Evolutionary conservation across 2,888 invertebrate species (phyloP), one percentile per base, ranked within the genome.

Genomic region (Thelaira solivaga): DNA sequence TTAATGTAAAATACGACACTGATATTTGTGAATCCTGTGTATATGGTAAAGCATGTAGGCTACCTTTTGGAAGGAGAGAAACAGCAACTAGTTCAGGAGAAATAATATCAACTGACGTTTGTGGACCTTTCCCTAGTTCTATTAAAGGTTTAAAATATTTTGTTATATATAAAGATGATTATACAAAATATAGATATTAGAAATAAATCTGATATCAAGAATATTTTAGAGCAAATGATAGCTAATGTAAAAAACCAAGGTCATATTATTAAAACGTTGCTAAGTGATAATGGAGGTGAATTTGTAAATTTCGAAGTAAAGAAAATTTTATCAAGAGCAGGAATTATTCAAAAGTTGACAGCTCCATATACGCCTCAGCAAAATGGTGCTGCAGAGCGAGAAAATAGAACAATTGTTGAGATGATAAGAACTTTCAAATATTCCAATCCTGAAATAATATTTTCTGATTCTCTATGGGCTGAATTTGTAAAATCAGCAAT

Each of bases 361-460:
- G 79, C 75, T 13, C 71, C 61, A 20, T 71, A 74, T 29, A 74
- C 76, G 1, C 57, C 64, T 22, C 16, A 75, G 29, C 65, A 65
- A 41, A 79, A 68, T 59, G 75, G 69, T 29, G 22, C 29, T n/a
- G 61, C 51, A 2, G 57, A 78, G 31, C 16, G 31, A 11, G 31
- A 31, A 31, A 51, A 51, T 18, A 51, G 18, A n/a, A 31, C 31
- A 26, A 26, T 51, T 2, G 20, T 79, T 10, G 67, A 72, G 24
- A 73, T 76, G 65, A 55, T 65, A 11, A 47, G 72, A 31, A 68
- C 59, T 2, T 73, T 78, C 3, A 64, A 59, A 43, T 71, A 71
- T 45, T 59, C 67, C 7, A 49, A 31, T 2, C 29, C 16, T 26
- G 64, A 78, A 36, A n/a, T 41, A 8, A 47, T 76, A 36, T 80